A percentile compares a stretch with the other conserved stretches of the same genome.
Evolutionary conservation across 92 coral and sea anemone species (phyloP).

Genomic region (Metridium senile): DNA sequence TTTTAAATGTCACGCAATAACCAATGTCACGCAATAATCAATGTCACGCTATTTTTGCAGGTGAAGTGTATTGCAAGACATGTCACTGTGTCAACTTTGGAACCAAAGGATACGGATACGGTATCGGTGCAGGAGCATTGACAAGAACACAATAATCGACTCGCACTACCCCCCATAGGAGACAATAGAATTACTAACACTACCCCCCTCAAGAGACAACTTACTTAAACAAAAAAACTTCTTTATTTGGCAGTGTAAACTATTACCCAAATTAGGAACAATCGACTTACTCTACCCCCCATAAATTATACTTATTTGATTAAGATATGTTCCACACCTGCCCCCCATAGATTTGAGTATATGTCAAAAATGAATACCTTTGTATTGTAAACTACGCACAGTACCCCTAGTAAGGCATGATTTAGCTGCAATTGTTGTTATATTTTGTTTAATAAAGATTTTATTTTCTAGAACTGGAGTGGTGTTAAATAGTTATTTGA

Average conservation of each 20-base stretch:
- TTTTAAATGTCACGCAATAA: not conserved
- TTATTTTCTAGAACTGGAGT: too few species aligned
- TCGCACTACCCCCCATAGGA: not conserved
- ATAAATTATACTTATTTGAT: too few species aligned
- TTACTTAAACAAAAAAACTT: not conserved
- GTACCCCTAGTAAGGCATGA: too few species aligned
- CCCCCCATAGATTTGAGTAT: too few species aligned
- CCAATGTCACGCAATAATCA: not conserved
- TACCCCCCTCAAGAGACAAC: not conserved
- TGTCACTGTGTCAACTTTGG: conserved; percentile 70
- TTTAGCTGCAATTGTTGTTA: too few species aligned
- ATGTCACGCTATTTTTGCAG: conserved; percentile 22
- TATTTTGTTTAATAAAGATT: too few species aligned
- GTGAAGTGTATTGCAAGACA: conserved; percentile 63
- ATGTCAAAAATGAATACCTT: too few species aligned
- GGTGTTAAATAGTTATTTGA: too few species aligned
- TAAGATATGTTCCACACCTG: too few species aligned
- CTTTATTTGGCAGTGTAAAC: too few species aligned
- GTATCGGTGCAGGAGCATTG: conserved; percentile 69
- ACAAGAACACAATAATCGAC: conserved; percentile 49
- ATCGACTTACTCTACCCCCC: not conserved
- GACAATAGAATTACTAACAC: not conserved
- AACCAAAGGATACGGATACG: conserved; percentile 73
- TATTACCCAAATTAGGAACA: too few species aligned
- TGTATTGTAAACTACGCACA: too few species aligned